Conservation (phyloP, 2,888 invertebrate species). For the Phrixothrix hirtus region DNA sequence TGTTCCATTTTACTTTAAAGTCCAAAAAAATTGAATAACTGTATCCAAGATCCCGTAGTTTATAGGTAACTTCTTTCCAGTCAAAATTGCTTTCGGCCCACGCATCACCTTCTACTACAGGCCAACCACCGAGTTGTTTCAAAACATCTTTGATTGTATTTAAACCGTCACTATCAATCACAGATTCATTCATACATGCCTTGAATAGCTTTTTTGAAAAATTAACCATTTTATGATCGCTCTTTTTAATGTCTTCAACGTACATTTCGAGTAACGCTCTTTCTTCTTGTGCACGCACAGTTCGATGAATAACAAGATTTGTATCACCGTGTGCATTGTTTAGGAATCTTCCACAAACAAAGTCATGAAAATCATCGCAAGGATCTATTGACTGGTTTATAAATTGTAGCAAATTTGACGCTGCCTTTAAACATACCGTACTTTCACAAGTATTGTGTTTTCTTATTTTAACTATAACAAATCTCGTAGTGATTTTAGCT, state of each 20-base stretch:
- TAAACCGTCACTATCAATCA: slow-evolving; percentile 44
- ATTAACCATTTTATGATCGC: slow-evolving; percentile 46
- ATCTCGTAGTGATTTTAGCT: too few relatives aligned
- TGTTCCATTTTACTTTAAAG: slow-evolving; percentile 27
- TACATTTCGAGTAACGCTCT: slow-evolving; percentile 54
- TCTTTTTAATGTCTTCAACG: slow-evolving; percentile 49
- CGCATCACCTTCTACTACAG: slow-evolving; percentile 55
- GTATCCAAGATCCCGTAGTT: slow-evolving; percentile 45
- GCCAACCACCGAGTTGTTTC: slow-evolving; percentile 63
- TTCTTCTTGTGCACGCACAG: slow-evolving; percentile 53
- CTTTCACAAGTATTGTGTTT: slow-evolving; percentile 47
- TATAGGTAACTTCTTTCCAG: slow-evolving; percentile 46
- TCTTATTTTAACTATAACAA: too few relatives aligned
- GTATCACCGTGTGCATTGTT: slow-evolving; percentile 71
- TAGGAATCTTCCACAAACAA: slow-evolving; percentile 73
- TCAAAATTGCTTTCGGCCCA: slow-evolving; percentile 54
- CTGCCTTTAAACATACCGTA: slow-evolving; percentile 75
- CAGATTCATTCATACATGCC: slow-evolving; percentile 48
- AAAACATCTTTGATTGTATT: slow-evolving; percentile 50
- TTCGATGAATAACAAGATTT: slow-evolving; percentile 59
- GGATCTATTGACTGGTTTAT: slow-evolving; percentile 71
- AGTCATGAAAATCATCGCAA: slow-evolving; percentile 77
- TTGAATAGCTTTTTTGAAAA: slow-evolving; percentile 38
- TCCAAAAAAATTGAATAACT: slow-evolving; percentile 34
- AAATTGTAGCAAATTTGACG: slow-evolving; percentile 66